phyloP scores from a whole-genome alignment of 1,140 invertebrate species.

The Zaprionus camerounensis region DNA sequence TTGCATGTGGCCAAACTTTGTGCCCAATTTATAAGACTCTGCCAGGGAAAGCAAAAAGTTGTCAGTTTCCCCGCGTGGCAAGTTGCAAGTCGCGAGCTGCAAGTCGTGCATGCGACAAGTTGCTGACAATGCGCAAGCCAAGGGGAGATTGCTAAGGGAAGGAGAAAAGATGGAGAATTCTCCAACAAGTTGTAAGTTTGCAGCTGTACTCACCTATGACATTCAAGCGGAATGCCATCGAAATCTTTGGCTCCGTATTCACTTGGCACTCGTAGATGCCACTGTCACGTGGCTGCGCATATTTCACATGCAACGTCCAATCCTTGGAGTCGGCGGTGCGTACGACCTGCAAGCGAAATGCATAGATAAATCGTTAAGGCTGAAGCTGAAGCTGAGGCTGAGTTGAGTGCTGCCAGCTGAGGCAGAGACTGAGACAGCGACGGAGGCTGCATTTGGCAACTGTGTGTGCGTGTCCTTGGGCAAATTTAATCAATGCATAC shows the following conservation, averaged over 20 bases:
- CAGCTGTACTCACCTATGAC: conserved; percentile 91
- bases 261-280: conserved; percentile 96
- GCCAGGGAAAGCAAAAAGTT: conserved; percentile 37
- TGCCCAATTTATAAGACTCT: conserved; percentile 57
- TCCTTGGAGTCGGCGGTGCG: conserved; percentile 94
- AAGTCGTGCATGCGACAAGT: conserved; percentile 58
- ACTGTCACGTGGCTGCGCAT: conserved; percentile 93
- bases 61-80: conserved; percentile 40
- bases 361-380: conserved; percentile 57
- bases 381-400: background rate
- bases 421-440: background rate
- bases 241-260: conserved; percentile 96
- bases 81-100: conserved; percentile 45
- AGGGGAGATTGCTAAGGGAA: background rate
- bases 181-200: conserved; percentile 5
- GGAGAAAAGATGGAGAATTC: conserved; percentile 4
- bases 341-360: conserved; percentile 88
- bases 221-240: conserved; percentile 93
- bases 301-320: conserved; percentile 97
- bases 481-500: conserved; percentile 80
- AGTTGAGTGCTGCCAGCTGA: background rate
- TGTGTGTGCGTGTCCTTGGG: conserved; percentile 55
- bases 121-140: conserved; percentile 67
- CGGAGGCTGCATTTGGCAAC: background rate
- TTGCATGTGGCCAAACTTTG: conserved; percentile 51